Conservation (phyloP, 2,797 vertebrate species). For the Heterohyrax brucei region DNA sequence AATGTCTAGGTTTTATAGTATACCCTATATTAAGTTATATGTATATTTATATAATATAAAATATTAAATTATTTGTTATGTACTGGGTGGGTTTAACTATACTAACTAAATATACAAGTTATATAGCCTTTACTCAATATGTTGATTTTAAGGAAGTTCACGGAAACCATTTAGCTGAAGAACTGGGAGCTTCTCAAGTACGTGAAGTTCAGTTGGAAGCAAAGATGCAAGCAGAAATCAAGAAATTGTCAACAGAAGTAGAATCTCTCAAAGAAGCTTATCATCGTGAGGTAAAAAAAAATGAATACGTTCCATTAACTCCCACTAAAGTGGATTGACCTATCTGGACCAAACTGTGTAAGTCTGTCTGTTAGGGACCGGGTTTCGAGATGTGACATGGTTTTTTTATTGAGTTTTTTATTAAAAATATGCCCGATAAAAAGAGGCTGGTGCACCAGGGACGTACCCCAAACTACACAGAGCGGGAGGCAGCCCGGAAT, state of each 20-base stretch:
- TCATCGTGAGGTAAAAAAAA: constrained; percentile 89
- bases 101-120: constrained; percentile 35
- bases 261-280: constrained; percentile 91
- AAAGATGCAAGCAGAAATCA: constrained; percentile 88
- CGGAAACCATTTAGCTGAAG: constrained; percentile 90
- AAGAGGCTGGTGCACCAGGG: too few species aligned
- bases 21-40: constrained; percentile 60
- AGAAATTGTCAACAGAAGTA: constrained; percentile 90
- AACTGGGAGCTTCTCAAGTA: constrained; percentile 91
- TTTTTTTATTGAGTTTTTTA: too few species aligned
- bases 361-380: background rate
- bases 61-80: constrained; percentile 57
- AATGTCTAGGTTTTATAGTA: constrained; percentile 66
- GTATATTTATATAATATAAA: constrained; percentile 53
- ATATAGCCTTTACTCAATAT: constrained; percentile 66
- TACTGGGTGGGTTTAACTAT: constrained; percentile 43
- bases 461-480: too few species aligned
- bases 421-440: too few species aligned
- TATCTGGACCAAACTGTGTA: constrained; percentile 54
- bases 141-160: constrained; percentile 89
- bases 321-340: constrained; percentile 6
- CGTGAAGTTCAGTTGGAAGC: constrained; percentile 90
- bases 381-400: too few species aligned
- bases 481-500: too few species aligned
- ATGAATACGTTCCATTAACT: background rate